Percentiles rank a stretch among this genome's conserved stretches.
Evolutionary conservation across 2,888 invertebrate species (phyloP).

Genomic region (Cerastoderma edule): DNA sequence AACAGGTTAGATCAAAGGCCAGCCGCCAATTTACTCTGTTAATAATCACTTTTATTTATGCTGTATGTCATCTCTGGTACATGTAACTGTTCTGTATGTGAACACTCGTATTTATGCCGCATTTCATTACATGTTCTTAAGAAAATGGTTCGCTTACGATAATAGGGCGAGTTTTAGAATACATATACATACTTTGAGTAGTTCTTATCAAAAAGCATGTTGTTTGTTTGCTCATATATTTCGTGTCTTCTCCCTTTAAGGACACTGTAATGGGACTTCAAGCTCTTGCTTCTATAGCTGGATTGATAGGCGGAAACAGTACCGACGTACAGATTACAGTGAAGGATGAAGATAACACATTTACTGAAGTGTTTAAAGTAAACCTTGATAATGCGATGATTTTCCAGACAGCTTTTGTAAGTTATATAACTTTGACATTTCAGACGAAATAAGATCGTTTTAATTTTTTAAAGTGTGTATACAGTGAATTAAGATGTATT

Average conservation of each 20-base stretch:
- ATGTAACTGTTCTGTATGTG: background rate
- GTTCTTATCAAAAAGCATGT: background rate
- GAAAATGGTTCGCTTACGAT: no score
- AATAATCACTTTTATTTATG: no score
- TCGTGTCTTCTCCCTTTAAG: slow-evolving; percentile 56
- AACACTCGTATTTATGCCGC: background rate
- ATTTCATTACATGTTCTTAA: no score
- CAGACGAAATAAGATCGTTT: no score
- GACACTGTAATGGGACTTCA: slow-evolving; percentile 83
- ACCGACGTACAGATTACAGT: slow-evolving; percentile 32
- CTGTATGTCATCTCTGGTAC: no score
- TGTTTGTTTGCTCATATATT: background rate
- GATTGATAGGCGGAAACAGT: slow-evolving; percentile 42
- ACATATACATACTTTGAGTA: background rate
- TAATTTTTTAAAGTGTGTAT: background rate
- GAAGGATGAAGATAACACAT: background rate
- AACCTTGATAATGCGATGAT: slow-evolving; percentile 28
- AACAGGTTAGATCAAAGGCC: no score
- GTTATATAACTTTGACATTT: no score
- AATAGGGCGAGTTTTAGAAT: no score
- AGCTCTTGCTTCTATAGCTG: slow-evolving; percentile 78
- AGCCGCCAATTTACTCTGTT: no score
- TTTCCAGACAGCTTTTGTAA: slow-evolving; percentile 38
- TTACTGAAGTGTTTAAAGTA: slow-evolving; percentile 28
- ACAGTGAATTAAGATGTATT: background rate